Evolutionary conservation across 2,888 invertebrate species (phyloP).

Genomic region (Acanthosoma haemorrhoidale): DNA sequence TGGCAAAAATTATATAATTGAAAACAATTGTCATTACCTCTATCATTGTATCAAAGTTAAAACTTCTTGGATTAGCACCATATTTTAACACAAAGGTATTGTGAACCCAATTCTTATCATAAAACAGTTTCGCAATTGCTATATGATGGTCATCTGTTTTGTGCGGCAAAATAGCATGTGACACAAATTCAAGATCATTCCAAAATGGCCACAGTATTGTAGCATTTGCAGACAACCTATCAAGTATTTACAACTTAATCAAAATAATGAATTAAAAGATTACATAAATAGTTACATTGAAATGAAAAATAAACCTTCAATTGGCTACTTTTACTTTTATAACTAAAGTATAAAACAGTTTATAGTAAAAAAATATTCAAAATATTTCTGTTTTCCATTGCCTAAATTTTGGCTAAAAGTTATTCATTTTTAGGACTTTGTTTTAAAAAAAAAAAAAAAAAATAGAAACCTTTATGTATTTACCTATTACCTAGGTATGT

Average conservation of each 20-base stretch:
- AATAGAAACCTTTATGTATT: too few species aligned
- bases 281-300: background rate
- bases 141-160: slow-evolving; percentile 61
- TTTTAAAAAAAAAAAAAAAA: too few species aligned
- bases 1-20: too few species aligned
- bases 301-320: background rate
- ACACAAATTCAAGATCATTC: slow-evolving; percentile 51
- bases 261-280: background rate
- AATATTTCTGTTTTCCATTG: too few species aligned
- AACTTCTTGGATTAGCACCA: slow-evolving; percentile 33
- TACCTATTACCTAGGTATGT: too few species aligned
- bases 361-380: too few species aligned
- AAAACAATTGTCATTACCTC: too few species aligned
- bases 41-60: slow-evolving; percentile 34
- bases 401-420: too few species aligned
- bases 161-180: slow-evolving; percentile 57
- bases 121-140: slow-evolving; percentile 38
- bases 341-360: too few species aligned
- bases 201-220: slow-evolving; percentile 51
- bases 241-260: too few species aligned
- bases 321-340: too few species aligned
- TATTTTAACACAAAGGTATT: slow-evolving; percentile 40
- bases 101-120: slow-evolving; percentile 38
- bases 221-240: slow-evolving; percentile 55
- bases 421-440: too few species aligned